A percentile compares a stretch with the other conserved stretches of the same genome.
These are phyloP conservation scores for Aphelocoma californica DNA, from an alignment of 2,797 vertebrate genomes.

Conservation along the genomic window DNA sequence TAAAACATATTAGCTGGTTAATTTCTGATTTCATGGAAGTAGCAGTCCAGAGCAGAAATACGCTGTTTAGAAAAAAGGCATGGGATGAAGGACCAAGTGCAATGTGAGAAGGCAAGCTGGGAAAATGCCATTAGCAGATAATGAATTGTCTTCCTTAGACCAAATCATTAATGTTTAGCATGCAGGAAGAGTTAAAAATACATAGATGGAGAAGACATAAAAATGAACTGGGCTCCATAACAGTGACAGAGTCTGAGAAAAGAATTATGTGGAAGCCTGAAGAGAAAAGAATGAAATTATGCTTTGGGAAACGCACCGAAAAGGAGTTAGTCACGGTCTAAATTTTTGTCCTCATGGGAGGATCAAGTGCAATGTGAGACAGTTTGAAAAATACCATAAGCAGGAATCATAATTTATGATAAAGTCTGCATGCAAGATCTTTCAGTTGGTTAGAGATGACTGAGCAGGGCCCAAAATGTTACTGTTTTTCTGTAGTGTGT, in stretches of 20 bases:
- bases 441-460: background rate
- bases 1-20: background rate
- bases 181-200: background rate
- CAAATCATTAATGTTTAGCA: background rate
- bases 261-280: background rate
- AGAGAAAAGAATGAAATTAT: background rate
- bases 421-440: background rate
- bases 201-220: background rate
- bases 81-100: background rate
- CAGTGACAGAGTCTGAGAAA: background rate
- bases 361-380: background rate
- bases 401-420: background rate
- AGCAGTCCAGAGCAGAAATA: background rate
- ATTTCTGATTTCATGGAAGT: slow-evolving; percentile 13
- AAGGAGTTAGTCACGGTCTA: background rate
- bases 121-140: background rate
- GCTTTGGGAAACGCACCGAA: background rate
- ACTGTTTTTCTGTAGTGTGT: background rate
- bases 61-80: background rate
- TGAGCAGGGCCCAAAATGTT: background rate
- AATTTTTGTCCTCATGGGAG: background rate
- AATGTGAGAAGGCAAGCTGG: background rate
- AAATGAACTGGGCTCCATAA: background rate
- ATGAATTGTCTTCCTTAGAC: background rate
- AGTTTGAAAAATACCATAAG: background rate